phyloP scores from a whole-genome alignment of 2,888 invertebrate genomes.

The Thereva unica region DNA sequence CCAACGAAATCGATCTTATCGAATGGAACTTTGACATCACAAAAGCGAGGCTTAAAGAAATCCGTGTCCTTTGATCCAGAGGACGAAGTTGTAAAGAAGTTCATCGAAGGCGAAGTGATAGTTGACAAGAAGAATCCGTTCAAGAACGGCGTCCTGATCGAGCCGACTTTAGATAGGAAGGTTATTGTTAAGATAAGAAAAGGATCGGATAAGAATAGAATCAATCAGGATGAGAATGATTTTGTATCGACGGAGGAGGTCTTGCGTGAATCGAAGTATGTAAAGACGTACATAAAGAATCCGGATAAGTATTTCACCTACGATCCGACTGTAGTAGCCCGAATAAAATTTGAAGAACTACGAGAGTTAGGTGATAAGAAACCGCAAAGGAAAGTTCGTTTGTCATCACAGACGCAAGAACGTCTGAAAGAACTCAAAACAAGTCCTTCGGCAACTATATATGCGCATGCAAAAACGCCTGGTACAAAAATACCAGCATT shows the following conservation, averaged over 20 bases:
- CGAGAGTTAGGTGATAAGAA: constrained; percentile 48
- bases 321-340: constrained; percentile 55
- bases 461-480: neutral
- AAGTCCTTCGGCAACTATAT: constrained; percentile 23
- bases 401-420: constrained; percentile 45
- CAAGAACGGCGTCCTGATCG: constrained; percentile 44
- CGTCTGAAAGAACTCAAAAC: constrained; percentile 48
- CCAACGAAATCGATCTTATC: constrained; percentile 29
- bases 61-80: constrained; percentile 54
- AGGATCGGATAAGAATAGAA: constrained; percentile 9
- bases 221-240: constrained; percentile 47
- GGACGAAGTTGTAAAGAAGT: constrained; percentile 54
- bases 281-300: constrained; percentile 58
- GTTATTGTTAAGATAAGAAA: constrained; percentile 20
- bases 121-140: constrained; percentile 58
- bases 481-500: constrained; percentile 48
- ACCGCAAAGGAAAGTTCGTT: constrained; percentile 46
- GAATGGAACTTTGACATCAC: constrained; percentile 12
- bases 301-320: constrained; percentile 57
- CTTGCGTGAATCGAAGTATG: constrained; percentile 57
- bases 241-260: constrained; percentile 57
- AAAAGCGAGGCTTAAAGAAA: constrained; percentile 47
- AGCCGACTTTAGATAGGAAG: neutral
- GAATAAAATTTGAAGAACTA: constrained; percentile 53
- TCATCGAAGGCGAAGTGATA: constrained; percentile 56